Percentiles rank a stretch among this genome's conserved stretches.
Conservation (phyloP, 2,888 invertebrate species). For the Zele albiditarsus region DNA sequence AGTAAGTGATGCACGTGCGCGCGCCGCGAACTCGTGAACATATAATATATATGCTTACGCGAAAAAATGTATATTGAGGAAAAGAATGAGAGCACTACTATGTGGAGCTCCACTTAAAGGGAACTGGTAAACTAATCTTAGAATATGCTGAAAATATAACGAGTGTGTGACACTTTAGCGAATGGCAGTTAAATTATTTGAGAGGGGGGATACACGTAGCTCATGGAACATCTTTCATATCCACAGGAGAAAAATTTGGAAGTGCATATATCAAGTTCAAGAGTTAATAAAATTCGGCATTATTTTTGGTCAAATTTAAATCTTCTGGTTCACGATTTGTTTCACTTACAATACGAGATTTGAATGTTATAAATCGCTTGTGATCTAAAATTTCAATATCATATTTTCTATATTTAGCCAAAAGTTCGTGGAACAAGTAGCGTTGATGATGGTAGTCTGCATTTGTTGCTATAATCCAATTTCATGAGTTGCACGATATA, state of each 20-base stretch:
- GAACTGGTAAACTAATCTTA: constrained; percentile 65
- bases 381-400: background rate
- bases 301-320: too few species aligned
- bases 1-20: constrained; percentile 15
- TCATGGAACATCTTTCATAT: constrained; percentile 11
- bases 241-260: constrained; percentile 11
- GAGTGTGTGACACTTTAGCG: constrained; percentile 61
- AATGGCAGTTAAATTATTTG: constrained; percentile 42
- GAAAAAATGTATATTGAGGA: constrained; percentile 11
- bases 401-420: constrained; percentile 5
- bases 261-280: background rate
- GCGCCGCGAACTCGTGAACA: background rate
- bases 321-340: background rate
- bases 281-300: background rate
- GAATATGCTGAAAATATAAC: constrained; percentile 70
- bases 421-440: background rate
- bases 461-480: constrained; percentile 7
- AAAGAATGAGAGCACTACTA: constrained; percentile 16
- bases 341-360: background rate
- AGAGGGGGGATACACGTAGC: constrained; percentile 28
- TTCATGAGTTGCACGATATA: background rate
- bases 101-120: constrained; percentile 48
- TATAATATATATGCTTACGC: constrained; percentile 23
- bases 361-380: background rate
- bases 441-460: background rate